Percentiles rank a stretch among this genome's conserved stretches.
Evolutionary conservation across 2,888 invertebrate species (phyloP).

Genomic region (Scaptomyza tumidula): DNA sequence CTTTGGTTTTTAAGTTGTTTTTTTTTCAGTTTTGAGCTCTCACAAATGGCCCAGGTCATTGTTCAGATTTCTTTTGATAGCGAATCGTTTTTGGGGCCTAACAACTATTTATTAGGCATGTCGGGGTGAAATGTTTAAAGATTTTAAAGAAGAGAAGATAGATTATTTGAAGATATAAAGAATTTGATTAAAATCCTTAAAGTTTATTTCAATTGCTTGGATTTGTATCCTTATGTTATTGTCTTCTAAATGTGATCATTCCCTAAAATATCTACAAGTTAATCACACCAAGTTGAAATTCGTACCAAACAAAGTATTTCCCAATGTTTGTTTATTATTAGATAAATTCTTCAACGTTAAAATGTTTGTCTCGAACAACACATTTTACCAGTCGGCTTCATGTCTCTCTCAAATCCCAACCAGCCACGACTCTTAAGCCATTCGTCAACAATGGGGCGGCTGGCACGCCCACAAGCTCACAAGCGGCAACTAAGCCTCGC

Average conservation of each 20-base stretch:
- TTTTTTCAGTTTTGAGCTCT: slow-evolving; percentile 4
- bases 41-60: slow-evolving; percentile 4
- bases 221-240: no score
- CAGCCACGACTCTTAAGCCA: slow-evolving; percentile 25
- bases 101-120: background rate
- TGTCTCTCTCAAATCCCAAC: slow-evolving; percentile 22
- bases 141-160: no score
- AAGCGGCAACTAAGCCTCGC: slow-evolving; percentile 43
- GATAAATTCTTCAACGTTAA: slow-evolving; percentile 24
- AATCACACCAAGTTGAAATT: slow-evolving; percentile 8
- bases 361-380: slow-evolving; percentile 36
- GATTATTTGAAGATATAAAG: no score
- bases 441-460: slow-evolving; percentile 39
- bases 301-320: background rate
- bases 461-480: slow-evolving; percentile 17
- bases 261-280: background rate
- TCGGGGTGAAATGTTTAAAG: background rate
- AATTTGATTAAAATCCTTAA: no score
- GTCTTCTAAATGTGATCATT: no score
- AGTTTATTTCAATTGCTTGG: no score
- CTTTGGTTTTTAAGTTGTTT: slow-evolving; percentile 43
- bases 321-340: slow-evolving; percentile 2
- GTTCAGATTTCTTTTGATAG: background rate
- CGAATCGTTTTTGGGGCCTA: background rate
- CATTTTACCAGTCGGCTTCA: slow-evolving; percentile 12